Evolutionary conservation across 2,113 vertebrate species (phyloP).

Genomic region (Corapipo altera): DNA sequence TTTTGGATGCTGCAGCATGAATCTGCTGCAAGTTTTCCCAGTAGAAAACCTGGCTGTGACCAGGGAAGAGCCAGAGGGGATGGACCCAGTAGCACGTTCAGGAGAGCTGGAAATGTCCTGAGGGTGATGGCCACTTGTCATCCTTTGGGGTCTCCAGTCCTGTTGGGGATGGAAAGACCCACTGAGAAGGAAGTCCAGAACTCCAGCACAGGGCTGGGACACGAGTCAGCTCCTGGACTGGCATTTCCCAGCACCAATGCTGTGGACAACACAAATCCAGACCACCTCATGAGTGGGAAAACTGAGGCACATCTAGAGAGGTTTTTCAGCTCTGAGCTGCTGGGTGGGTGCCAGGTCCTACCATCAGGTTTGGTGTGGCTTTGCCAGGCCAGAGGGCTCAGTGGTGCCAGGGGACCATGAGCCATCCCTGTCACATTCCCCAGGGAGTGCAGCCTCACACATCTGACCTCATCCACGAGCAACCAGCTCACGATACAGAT

Average conservation of each 20-base stretch:
- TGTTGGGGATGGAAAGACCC: not conserved
- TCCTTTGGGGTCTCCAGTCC: not conserved
- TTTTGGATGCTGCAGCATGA: accelerated
- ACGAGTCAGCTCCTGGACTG: accelerated
- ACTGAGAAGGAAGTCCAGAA: accelerated
- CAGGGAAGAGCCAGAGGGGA: not conserved
- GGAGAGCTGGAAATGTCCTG: not conserved
- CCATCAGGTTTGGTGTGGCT: not conserved
- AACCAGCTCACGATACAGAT: not conserved
- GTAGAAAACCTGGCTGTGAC: not conserved
- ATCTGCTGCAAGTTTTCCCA: not conserved
- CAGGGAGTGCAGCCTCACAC: not conserved
- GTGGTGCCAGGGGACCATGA: not conserved
- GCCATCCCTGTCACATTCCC: not conserved
- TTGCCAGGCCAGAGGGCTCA: not conserved
- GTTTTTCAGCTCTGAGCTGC: not conserved
- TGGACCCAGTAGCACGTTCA: no score
- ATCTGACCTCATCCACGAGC: not conserved
- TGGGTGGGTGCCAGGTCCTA: not conserved
- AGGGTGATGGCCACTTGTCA: accelerated
- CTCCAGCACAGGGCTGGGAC: not conserved
- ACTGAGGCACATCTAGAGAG: not conserved
- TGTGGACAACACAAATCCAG: accelerated
- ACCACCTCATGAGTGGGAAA: not conserved
- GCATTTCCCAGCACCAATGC: not conserved